phyloP scores from a whole-genome alignment of 1,140 invertebrate species.

The Habropoda laboriosa region DNA sequence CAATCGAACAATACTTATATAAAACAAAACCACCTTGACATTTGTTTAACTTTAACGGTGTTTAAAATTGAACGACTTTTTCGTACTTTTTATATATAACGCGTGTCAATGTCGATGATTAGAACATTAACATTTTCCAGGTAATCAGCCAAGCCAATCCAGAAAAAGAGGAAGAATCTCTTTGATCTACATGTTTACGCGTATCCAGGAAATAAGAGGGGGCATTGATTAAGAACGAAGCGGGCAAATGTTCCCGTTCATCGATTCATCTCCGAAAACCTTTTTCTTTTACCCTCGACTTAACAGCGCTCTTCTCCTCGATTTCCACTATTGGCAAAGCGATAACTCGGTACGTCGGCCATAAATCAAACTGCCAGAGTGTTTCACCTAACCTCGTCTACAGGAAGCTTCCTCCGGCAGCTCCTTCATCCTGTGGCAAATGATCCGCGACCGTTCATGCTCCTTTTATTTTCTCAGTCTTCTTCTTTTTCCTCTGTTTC shows the following conservation, averaged over 20 bases:
- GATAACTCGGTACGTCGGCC: conserved; percentile 80
- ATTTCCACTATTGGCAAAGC: conserved; percentile 80
- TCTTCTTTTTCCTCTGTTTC: background rate
- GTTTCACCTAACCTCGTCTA: conserved; percentile 67
- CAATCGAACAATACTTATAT: too few relatives aligned
- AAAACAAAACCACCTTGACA: too few relatives aligned
- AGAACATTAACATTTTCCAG: too few relatives aligned
- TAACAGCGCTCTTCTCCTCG: conserved; percentile 66
- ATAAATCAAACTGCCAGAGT: conserved; percentile 79
- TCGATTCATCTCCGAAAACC: conserved; percentile 67
- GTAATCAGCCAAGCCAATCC: too few relatives aligned
- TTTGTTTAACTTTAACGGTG: too few relatives aligned
- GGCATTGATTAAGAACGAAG: conserved; percentile 53
- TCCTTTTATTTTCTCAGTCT: conserved; percentile 12
- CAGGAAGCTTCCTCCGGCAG: conserved; percentile 54
- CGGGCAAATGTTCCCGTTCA: conserved; percentile 53
- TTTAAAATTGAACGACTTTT: too few relatives aligned
- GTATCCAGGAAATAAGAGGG: background rate
- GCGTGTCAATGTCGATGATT: too few relatives aligned
- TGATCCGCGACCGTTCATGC: conserved; percentile 62
- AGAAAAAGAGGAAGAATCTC: background rate
- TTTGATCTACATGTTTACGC: background rate
- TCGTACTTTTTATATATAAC: too few relatives aligned
- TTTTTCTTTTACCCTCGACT: conserved; percentile 70
- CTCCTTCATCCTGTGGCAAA: conserved; percentile 66